Base-by-base conservation (phyloP, 1,140 invertebrate genomes). In the Carcinoscorpius rotundicauda region DNA sequence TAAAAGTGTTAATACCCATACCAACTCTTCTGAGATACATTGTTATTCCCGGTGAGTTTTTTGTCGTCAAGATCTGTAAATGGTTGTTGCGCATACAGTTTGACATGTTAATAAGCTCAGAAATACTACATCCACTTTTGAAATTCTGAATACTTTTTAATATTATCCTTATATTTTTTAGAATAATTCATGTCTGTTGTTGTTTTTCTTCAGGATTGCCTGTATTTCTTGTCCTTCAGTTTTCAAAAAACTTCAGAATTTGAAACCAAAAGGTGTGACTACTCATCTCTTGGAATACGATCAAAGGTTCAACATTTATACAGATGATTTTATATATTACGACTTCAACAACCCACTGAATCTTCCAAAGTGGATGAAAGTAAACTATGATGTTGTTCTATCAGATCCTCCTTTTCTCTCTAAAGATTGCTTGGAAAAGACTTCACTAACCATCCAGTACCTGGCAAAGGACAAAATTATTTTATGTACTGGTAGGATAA, bases 371-470 rank as follows among this genome's bases (percentile, higher is more conserved):
- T 79, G 86, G 0, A 78, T 84, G 51, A 68, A 78, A 10, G 77
- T 80, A 58, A 67, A 74, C 11, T 97, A 88, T 79, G 89, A 96
- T 76, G 71, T 97, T 11, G 86, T 98, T 3, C 81, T 97, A 63
- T 90, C 87, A 0, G 94, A 98, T 81, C 94, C 95, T 8, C 95
- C 95, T 8, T 97, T 96, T 78, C 78, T 98, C 5, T 89, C 91
- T 0, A 86, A 93, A 70, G 93, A 97, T 78, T 98, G 95, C 79
- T 80, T 97, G 11, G 82, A 82, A 3, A 96, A 96, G 79, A 87
- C 85, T 49, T 82, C 89, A 0, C 65, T 75, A 53, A 93, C 93
- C 1, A 83, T 96, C 4, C 86, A 85, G 69, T 84, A 83, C 70
- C 73, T 97, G 58, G 75, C 84, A 0, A 90, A 89, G 74, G 79